Percentiles rank a stretch among this genome's conserved stretches.
Conservation (phyloP, 2,113 vertebrate species). For the Channa maculata region DNA sequence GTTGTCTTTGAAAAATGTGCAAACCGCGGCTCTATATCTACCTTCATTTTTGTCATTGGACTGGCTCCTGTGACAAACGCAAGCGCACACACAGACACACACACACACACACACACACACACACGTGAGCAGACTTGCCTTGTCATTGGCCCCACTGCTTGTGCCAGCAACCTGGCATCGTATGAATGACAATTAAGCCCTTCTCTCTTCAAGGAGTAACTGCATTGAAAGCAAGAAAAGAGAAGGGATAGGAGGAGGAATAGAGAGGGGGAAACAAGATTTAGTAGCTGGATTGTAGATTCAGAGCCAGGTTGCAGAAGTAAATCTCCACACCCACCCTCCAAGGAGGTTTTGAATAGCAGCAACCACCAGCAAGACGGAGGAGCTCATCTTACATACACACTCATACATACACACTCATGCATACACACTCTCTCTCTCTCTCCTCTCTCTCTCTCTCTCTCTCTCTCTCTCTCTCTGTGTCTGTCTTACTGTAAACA, state of each 20-base stretch:
- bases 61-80: constrained; percentile 74
- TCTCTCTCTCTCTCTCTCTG: background rate
- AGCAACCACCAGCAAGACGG: constrained; percentile 51
- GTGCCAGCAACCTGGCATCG: constrained; percentile 49
- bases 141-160: constrained; percentile 66
- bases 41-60: constrained; percentile 77
- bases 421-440: background rate
- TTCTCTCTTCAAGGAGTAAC: constrained; percentile 60
- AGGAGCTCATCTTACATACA: constrained; percentile 44
- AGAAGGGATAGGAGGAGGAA: background rate
- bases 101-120: constrained; percentile 36
- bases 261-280: constrained; percentile 27
- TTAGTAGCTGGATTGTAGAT: constrained; percentile 52
- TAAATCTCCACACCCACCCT: constrained; percentile 52
- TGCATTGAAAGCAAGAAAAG: constrained; percentile 32
- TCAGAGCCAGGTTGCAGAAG: constrained; percentile 49
- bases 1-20: constrained; percentile 61
- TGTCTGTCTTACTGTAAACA: constrained; percentile 4
- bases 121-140: constrained; percentile 61
- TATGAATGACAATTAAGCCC: constrained; percentile 75
- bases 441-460: constrained; percentile 1
- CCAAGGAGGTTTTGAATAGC: constrained; percentile 51
- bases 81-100: constrained; percentile 28
- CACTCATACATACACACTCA: constrained; percentile 28
- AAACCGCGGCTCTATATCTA: constrained; percentile 73